Percentiles rank a stretch among this genome's conserved stretches.
These are phyloP conservation scores for Heteractis magnifica DNA, from an alignment of 92 coral and sea anemone species.

Conservation along the genomic window DNA sequence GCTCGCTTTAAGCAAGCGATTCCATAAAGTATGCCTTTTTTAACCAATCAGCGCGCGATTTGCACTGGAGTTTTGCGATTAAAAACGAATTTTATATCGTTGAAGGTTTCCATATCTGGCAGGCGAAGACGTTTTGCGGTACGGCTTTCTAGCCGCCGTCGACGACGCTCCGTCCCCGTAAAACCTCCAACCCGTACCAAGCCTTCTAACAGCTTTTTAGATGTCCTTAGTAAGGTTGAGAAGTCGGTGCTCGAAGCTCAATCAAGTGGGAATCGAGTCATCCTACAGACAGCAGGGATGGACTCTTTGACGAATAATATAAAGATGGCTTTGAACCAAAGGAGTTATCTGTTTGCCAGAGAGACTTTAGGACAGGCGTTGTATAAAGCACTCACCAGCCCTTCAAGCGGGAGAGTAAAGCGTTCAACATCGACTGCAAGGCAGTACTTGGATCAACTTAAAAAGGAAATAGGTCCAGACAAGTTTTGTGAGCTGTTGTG, in stretches of 20 bases:
- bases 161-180: neutral
- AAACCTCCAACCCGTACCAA: slow-evolving; percentile 10
- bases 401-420: slow-evolving; percentile 5
- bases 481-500: slow-evolving; percentile 54
- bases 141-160: neutral
- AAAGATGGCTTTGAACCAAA: slow-evolving; percentile 52
- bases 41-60: too few species aligned
- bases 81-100: too few species aligned
- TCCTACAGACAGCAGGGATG: slow-evolving; percentile 16
- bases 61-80: too few species aligned
- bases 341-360: slow-evolving; percentile 79
- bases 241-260: slow-evolving; percentile 70
- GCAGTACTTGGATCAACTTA: slow-evolving; percentile 41
- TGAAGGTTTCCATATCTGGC: neutral
- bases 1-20: too few species aligned
- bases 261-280: slow-evolving; percentile 26
- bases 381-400: slow-evolving; percentile 36
- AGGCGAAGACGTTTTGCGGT: neutral
- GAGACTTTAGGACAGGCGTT: slow-evolving; percentile 71
- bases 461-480: slow-evolving; percentile 41
- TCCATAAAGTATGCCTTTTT: too few species aligned
- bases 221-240: slow-evolving; percentile 77
- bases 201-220: slow-evolving; percentile 74
- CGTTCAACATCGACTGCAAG: slow-evolving; percentile 22
- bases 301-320: slow-evolving; percentile 46